Evolutionary conservation across 2,113 vertebrate species (phyloP).

Genomic region (Cyrtonyx montezumae): DNA sequence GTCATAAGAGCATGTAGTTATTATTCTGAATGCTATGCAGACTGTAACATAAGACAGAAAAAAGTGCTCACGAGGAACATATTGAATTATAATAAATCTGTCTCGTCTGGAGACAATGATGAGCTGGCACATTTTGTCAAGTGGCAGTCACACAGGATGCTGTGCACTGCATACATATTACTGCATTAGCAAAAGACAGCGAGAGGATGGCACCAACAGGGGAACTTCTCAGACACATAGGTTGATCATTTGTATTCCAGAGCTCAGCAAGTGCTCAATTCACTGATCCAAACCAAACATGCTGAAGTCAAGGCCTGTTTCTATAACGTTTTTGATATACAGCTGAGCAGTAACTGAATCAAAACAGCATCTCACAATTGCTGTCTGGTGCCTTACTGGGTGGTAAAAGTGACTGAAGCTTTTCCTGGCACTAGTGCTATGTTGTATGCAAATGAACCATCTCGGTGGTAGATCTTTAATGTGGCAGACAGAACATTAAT

Average conservation of each 20-base stretch:
- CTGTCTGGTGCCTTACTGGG: conserved; percentile 51
- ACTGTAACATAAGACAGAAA: conserved; percentile 71
- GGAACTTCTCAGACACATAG: conserved; percentile 65
- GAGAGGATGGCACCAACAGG: conserved; percentile 53
- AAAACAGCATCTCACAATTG: conserved; percentile 63
- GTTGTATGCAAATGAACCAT: conserved; percentile 59
- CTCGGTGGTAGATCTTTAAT: conserved; percentile 64
- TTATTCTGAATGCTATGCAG: conserved; percentile 68
- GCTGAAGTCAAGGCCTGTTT: conserved; percentile 74
- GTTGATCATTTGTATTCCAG: conserved; percentile 76
- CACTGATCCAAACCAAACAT: conserved; percentile 75
- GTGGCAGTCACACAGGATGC: conserved; percentile 72
- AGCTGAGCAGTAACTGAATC: conserved; percentile 74
- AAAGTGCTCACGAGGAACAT: conserved; percentile 73
- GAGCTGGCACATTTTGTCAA: conserved; percentile 78
- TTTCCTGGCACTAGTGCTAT: conserved; percentile 56
- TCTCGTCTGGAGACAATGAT: conserved; percentile 77
- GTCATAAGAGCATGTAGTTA: conserved; percentile 64
- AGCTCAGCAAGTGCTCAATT: conserved; percentile 74
- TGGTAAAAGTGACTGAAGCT: conserved; percentile 49
- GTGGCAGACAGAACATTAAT: conserved; percentile 65
- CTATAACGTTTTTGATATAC: conserved; percentile 75
- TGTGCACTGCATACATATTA: conserved; percentile 77
- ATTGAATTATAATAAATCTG: conserved; percentile 81
- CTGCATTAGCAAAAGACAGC: conserved; percentile 62